Conservation (phyloP, 2,797 vertebrate species). For the Hydrophis major region DNA sequence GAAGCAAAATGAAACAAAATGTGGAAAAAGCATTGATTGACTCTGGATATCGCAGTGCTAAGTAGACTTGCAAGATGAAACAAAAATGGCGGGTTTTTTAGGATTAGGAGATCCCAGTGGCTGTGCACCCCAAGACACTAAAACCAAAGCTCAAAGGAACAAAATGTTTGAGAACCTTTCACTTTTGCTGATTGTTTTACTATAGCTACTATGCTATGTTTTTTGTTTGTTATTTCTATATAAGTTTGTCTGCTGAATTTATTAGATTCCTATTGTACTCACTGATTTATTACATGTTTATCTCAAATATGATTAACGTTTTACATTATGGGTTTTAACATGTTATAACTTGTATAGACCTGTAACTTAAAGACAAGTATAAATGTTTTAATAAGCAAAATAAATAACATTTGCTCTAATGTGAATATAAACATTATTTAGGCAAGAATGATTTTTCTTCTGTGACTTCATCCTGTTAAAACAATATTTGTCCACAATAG, state of each 20-base stretch:
- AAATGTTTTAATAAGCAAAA: neutral
- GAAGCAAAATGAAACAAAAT: neutral
- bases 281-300: neutral
- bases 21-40: neutral
- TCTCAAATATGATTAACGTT: neutral
- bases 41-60: neutral
- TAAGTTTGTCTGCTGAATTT: neutral
- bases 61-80: neutral
- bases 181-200: neutral
- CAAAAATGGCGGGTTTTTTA: neutral
- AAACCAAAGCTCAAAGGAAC: neutral
- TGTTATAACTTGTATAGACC: neutral
- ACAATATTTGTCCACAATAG: slow-evolving; percentile 1
- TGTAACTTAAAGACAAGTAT: neutral
- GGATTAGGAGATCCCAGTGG: neutral
- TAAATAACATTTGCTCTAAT: neutral
- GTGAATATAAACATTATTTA: neutral
- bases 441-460: neutral
- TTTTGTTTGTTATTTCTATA: neutral
- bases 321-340: neutral
- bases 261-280: neutral
- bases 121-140: neutral
- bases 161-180: neutral
- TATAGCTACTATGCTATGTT: neutral
- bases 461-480: neutral